Evolutionary conservation across 2,113 vertebrate genomes (phyloP).

Genomic region (Dipodomys merriami): DNA sequence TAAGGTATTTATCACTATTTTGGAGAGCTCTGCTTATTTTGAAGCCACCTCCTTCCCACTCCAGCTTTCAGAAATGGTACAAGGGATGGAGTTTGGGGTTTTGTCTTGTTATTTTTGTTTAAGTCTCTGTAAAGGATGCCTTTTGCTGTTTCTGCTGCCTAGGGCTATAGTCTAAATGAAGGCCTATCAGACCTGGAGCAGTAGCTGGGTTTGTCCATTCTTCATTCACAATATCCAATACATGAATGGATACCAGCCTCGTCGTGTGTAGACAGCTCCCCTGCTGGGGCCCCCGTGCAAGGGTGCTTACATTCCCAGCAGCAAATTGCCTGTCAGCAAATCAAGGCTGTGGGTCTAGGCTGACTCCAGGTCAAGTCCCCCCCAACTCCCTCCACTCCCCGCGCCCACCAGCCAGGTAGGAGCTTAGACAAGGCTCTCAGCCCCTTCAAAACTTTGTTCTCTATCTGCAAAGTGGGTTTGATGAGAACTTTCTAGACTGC

Average conservation of each 20-base stretch:
- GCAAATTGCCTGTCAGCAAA: neutral
- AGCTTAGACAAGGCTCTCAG: neutral
- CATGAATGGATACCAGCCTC: neutral
- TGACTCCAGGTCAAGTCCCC: neutral
- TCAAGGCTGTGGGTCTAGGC: neutral
- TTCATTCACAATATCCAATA: neutral
- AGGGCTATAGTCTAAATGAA: neutral
- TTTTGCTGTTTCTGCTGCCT: slow-evolving; percentile 63
- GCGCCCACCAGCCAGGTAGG: neutral
- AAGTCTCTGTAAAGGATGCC: slow-evolving; percentile 62
- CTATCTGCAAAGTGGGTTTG: neutral
- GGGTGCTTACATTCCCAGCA: neutral
- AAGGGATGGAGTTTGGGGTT: slow-evolving; percentile 35
- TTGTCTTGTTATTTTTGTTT: slow-evolving; percentile 18
- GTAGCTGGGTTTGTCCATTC: slow-evolving; percentile 41
- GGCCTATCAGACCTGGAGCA: neutral
- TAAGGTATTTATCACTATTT: slow-evolving; percentile 80
- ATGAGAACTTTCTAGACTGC: neutral
- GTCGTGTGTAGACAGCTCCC: neutral
- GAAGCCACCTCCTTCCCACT: slow-evolving; percentile 55
- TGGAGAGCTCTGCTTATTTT: slow-evolving; percentile 75
- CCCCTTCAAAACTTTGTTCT: neutral
- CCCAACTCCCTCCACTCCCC: too few species aligned
- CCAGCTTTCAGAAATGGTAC: slow-evolving; percentile 65
- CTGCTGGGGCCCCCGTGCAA: fast-evolving